These are phyloP conservation scores for Papilio polytes DNA, from an alignment of 1,140 invertebrate genomes.

Conservation along the genomic window DNA sequence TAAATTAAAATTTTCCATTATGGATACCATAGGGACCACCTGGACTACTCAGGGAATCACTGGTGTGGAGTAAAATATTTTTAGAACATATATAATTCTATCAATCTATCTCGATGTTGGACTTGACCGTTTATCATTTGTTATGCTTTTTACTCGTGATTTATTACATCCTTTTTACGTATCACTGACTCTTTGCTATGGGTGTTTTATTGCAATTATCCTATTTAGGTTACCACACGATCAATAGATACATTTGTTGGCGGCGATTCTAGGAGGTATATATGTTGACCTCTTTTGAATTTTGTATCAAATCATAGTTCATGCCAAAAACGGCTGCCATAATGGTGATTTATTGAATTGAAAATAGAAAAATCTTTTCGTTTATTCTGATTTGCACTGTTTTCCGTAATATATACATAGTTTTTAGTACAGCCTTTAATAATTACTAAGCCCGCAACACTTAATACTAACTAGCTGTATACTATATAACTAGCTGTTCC, in stretches of 20 bases:
- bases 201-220: conserved; percentile 12
- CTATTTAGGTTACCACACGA: conserved; percentile 7
- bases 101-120: neutral
- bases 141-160: conserved; percentile 1
- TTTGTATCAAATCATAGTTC: conserved; percentile 4
- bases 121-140: neutral
- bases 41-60: neutral
- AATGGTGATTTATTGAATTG: neutral
- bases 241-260: neutral
- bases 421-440: too few relatives aligned
- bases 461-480: too few relatives aligned
- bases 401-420: neutral
- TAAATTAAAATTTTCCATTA: too few relatives aligned
- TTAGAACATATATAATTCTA: neutral
- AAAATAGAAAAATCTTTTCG: neutral
- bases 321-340: neutral
- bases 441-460: too few relatives aligned
- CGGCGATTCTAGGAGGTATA: neutral
- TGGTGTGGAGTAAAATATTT: neutral
- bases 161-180: conserved; percentile 6
- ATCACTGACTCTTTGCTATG: neutral
- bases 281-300: neutral
- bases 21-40: neutral
- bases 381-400: neutral
- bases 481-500: too few relatives aligned